phyloP scores from a whole-genome alignment of 1,140 invertebrate species.

The Drosophila sp. region DNA sequence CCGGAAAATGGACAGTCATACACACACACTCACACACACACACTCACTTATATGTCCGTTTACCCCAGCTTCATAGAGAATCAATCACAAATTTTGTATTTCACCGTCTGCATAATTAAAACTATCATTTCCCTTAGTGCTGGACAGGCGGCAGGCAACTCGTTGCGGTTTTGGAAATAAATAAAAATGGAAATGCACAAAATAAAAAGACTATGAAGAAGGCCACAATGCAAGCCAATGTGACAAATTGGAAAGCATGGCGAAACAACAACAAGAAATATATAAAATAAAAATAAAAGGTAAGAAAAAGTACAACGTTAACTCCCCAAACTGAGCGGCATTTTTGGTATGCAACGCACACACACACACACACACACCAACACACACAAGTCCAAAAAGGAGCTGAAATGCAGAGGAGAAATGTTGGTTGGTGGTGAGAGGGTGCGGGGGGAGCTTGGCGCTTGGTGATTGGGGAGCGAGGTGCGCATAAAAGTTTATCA shows the following conservation, averaged over 20 bases:
- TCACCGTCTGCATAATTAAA: slow-evolving; percentile 59
- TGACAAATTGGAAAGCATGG: slow-evolving; percentile 74
- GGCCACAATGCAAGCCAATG: slow-evolving; percentile 43
- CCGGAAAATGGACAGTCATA: slow-evolving; percentile 17
- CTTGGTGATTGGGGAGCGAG: slow-evolving; percentile 20
- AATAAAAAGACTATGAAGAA: slow-evolving; percentile 44
- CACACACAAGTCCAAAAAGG: slow-evolving; percentile 18
- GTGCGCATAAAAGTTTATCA: slow-evolving; percentile 74
- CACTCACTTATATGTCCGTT: background rate
- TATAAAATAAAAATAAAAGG: slow-evolving; percentile 25
- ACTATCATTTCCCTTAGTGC: slow-evolving; percentile 43
- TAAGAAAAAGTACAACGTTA: slow-evolving; percentile 28
- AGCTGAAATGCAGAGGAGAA: slow-evolving; percentile 20
- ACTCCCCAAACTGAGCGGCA: slow-evolving; percentile 4
- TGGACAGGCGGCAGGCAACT: slow-evolving; percentile 1
- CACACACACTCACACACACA: background rate
- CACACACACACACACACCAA: background rate
- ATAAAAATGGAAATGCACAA: slow-evolving; percentile 44
- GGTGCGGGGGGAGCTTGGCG: background rate
- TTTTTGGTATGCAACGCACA: slow-evolving; percentile 23
- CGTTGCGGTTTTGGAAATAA: slow-evolving; percentile 37
- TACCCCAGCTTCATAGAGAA: slow-evolving; percentile 26
- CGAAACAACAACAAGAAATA: slow-evolving; percentile 29
- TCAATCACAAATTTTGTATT: slow-evolving; percentile 53
- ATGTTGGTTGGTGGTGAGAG: background rate